These are phyloP conservation scores for Anguilla obscura DNA, from an alignment of 2,797 vertebrate genomes.

Conservation along the genomic window DNA sequence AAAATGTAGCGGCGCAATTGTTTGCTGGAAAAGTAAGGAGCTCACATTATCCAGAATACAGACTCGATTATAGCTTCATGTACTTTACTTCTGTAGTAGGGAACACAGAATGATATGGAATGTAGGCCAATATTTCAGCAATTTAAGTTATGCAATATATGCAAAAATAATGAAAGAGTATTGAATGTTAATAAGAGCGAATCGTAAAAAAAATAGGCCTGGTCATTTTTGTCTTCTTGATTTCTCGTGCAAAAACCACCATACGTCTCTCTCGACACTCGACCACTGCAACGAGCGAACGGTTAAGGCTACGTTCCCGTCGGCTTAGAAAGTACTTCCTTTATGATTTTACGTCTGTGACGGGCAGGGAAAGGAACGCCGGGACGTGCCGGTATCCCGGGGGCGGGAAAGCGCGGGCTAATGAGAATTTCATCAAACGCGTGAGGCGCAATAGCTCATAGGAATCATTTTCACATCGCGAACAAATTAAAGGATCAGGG, in stretches of 20 bases:
- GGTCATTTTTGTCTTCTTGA: neutral
- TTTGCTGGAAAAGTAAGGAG: neutral
- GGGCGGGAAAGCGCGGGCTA: slow-evolving; percentile 8
- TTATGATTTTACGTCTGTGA: slow-evolving; percentile 23
- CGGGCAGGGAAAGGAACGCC: neutral
- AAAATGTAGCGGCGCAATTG: neutral
- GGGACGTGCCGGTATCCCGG: neutral
- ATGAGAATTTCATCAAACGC: slow-evolving; percentile 34
- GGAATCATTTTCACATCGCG: slow-evolving; percentile 26
- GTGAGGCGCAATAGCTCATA: neutral
- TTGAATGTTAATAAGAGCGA: no score
- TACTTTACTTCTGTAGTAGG: neutral
- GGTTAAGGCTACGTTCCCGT: neutral
- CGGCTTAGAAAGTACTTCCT: slow-evolving; percentile 11
- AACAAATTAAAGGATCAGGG: slow-evolving; percentile 15
- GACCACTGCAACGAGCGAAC: neutral
- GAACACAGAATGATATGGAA: neutral
- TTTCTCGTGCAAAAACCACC: neutral
- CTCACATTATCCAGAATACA: neutral
- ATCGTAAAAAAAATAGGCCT: neutral
- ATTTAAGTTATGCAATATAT: neutral
- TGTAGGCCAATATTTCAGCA: neutral
- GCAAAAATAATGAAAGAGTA: neutral
- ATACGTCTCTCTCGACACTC: neutral
- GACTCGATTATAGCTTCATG: neutral